Percentiles rank a stretch among this genome's conserved stretches.
Conservation (phyloP, 2,888 invertebrate species). For the Petrophora chlorosata region DNA sequence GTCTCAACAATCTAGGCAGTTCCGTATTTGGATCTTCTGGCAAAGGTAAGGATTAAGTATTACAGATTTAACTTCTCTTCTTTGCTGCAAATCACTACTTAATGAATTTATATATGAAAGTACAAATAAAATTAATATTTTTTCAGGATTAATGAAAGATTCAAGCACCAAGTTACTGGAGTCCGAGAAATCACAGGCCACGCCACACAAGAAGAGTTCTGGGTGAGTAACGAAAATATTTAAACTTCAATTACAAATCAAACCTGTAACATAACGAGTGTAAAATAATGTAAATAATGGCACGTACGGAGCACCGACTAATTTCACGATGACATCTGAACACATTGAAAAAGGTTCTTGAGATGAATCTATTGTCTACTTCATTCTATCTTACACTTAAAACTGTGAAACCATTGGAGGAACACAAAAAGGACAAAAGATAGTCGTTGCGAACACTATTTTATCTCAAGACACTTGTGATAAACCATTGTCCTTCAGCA, state of each 20-base stretch:
- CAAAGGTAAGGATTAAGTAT: slow-evolving; percentile 65
- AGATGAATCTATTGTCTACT: slow-evolving; percentile 1
- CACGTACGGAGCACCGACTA: slow-evolving; percentile 45
- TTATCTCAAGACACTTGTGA: no score
- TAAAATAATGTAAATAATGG: slow-evolving; percentile 61
- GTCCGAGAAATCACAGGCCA: slow-evolving; percentile 73
- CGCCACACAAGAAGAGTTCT: slow-evolving; percentile 76
- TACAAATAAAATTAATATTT: background rate
- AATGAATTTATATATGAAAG: background rate
- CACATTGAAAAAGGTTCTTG: slow-evolving; percentile 11
- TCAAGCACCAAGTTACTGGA: slow-evolving; percentile 75
- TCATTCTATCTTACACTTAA: slow-evolving; percentile 16
- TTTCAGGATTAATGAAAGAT: slow-evolving; percentile 75
- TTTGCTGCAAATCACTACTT: no score
- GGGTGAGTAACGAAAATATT: slow-evolving; percentile 76
- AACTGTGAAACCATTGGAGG: slow-evolving; percentile 16
- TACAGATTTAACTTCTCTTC: no score
- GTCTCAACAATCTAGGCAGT: slow-evolving; percentile 74
- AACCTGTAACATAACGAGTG: slow-evolving; percentile 16
- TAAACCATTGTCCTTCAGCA: no score
- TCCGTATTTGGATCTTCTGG: slow-evolving; percentile 76
- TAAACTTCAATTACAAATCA: background rate
- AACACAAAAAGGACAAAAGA: background rate
- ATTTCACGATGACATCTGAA: slow-evolving; percentile 24
- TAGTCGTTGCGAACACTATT: background rate